These are phyloP conservation scores for Chymomyza fuscimana DNA, from an alignment of 2,888 invertebrate genomes.

Conservation along the genomic window DNA sequence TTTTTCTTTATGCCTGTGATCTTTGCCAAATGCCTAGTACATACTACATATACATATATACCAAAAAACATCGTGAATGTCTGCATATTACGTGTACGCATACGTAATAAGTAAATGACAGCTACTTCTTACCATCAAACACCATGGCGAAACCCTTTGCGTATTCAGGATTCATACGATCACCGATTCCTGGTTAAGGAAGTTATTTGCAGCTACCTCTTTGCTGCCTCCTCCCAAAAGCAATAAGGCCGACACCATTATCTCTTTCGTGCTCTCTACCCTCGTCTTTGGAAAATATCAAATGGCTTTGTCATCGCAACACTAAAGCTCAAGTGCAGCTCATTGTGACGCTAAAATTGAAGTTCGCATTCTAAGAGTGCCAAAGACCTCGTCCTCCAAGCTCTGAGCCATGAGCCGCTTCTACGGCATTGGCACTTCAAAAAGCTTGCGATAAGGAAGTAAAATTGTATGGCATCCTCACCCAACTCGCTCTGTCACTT, in stretches of 20 bases:
- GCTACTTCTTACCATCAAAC: background rate
- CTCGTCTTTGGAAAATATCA: background rate
- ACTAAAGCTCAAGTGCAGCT: conserved; percentile 1
- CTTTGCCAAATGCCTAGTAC: background rate
- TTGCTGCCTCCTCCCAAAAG: background rate
- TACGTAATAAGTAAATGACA: background rate
- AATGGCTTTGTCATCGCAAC: background rate
- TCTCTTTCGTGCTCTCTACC: background rate
- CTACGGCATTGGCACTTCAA: conserved; percentile 36
- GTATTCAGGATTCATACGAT: background rate
- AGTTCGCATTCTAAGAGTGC: conserved; percentile 47
- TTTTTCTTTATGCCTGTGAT: conserved; percentile 8
- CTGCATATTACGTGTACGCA: background rate
- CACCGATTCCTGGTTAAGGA: background rate
- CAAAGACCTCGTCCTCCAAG: background rate
- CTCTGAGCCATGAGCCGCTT: background rate
- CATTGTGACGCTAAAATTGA: conserved; percentile 51
- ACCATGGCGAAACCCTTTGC: too few relatives aligned
- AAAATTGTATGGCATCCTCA: conserved; percentile 56
- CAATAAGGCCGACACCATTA: background rate
- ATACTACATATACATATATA: background rate
- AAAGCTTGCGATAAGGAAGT: conserved; percentile 62
- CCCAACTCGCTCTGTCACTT: background rate
- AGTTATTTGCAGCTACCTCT: conserved; percentile 52
- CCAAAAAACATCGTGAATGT: background rate